Evolutionary conservation across 2,113 vertebrate genomes (phyloP).

Genomic region (Brachyhypopomus occidentalis): DNA sequence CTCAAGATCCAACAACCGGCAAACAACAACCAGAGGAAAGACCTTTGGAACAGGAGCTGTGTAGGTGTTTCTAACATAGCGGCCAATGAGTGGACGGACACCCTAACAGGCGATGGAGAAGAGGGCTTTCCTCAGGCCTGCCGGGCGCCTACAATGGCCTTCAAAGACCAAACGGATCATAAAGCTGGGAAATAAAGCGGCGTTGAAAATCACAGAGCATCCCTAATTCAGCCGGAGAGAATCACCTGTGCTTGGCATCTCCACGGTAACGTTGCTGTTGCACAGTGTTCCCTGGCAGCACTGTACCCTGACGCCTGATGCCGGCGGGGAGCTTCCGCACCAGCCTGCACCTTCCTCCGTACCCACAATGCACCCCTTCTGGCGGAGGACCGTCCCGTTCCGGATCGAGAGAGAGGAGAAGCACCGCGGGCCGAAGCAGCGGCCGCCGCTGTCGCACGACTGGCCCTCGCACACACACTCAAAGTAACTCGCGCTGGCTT

Average conservation of each 20-base stretch:
- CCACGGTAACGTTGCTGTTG: slow-evolving; percentile 87
- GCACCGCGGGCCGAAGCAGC: slow-evolving; percentile 87
- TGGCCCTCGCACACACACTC: slow-evolving; percentile 90
- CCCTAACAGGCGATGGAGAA: too few species aligned
- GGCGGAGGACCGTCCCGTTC: slow-evolving; percentile 80
- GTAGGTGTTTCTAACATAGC: too few species aligned
- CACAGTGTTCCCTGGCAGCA: slow-evolving; percentile 92
- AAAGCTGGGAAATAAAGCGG: not conserved
- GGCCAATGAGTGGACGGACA: too few species aligned
- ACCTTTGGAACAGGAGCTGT: too few species aligned
- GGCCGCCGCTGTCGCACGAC: slow-evolving; percentile 77
- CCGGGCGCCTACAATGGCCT: too few species aligned
- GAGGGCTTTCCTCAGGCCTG: too few species aligned
- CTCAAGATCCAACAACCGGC: too few species aligned
- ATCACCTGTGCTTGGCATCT: slow-evolving; percentile 82
- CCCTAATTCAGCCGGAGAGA: not conserved
- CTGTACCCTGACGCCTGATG: slow-evolving; percentile 81
- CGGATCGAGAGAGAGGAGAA: slow-evolving; percentile 85
- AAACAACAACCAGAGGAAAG: too few species aligned
- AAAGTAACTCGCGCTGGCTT: slow-evolving; percentile 68
- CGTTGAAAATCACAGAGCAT: not conserved
- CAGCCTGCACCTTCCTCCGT: slow-evolving; percentile 75
- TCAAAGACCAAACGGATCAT: too few species aligned
- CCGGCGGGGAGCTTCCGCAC: slow-evolving; percentile 77
- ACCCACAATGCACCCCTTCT: slow-evolving; percentile 88